A percentile compares a stretch with the other conserved stretches of the same genome.
phyloP scores from a whole-genome alignment of 2,797 vertebrate species.

The Mus minutoides region DNA sequence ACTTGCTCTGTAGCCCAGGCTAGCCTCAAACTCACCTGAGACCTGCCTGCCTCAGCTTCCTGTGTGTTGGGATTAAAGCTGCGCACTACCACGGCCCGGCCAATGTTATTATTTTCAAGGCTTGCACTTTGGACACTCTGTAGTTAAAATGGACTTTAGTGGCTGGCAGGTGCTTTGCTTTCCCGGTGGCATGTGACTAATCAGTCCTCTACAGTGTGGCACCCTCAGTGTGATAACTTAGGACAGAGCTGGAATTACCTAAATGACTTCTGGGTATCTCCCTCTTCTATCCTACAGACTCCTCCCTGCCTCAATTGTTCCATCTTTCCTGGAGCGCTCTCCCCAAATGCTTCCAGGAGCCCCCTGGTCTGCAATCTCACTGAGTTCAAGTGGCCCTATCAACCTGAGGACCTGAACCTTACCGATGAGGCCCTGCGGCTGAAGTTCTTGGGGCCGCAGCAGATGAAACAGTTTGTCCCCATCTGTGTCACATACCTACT shows the following conservation, averaged over 20 bases:
- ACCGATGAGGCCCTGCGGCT: constrained; percentile 89
- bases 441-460: constrained; percentile 91
- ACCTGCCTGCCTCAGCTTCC: background rate
- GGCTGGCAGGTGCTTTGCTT: background rate
- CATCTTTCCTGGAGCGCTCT: background rate
- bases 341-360: fast-evolving
- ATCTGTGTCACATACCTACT: constrained; percentile 92
- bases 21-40: background rate
- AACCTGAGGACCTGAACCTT: constrained; percentile 88
- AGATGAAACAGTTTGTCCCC: constrained; percentile 90
- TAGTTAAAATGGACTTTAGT: background rate
- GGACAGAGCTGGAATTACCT: background rate
- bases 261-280: background rate
- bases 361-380: constrained; percentile 87
- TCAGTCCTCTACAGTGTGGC: background rate
- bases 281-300: constrained; percentile 26
- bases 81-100: fast-evolving
- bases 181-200: background rate
- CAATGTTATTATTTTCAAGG: background rate
- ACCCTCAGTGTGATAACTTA: background rate
- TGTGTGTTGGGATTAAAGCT: background rate
- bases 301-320: constrained; percentile 87
- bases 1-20: background rate
- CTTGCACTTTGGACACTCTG: background rate
- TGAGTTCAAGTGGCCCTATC: background rate